Conservation (phyloP, 2,797 vertebrate genomes). For the Cyprinodon diabolis region DNA sequence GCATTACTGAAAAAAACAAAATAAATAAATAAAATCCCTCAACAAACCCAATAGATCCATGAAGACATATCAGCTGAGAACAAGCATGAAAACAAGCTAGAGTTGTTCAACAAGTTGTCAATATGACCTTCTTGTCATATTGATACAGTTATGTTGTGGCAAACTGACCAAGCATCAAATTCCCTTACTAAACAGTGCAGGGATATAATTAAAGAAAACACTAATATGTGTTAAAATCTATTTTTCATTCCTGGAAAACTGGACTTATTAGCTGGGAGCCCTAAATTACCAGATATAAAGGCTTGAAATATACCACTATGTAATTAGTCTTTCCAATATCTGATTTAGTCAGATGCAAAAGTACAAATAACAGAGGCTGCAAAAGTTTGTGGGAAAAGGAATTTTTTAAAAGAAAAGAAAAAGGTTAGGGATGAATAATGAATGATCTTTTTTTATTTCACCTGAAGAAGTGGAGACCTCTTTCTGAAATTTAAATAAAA, state of each 20-base stretch:
- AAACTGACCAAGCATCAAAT: not conserved
- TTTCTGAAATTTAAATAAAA: conserved; percentile 65
- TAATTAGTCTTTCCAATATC: not conserved
- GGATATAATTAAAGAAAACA: no score
- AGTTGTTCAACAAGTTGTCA: not conserved
- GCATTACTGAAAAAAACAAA: not conserved
- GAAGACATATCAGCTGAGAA: not conserved
- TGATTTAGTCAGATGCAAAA: not conserved
- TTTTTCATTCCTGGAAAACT: not conserved
- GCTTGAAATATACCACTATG: not conserved
- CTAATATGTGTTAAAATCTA: no score
- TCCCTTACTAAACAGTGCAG: not conserved
- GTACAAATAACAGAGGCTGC: not conserved
- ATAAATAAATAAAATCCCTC: no score
- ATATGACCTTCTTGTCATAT: not conserved
- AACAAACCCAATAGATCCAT: not conserved
- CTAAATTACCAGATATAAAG: not conserved
- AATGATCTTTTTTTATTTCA: conserved; percentile 48
- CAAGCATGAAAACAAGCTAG: not conserved
- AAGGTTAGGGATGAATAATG: conserved; percentile 61
- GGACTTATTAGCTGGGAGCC: not conserved
- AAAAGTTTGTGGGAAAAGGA: conserved; percentile 5
- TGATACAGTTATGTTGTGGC: not conserved
- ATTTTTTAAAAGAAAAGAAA: conserved; percentile 49
- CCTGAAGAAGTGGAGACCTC: conserved; percentile 52